These are phyloP conservation scores for Xestia c-nigrum DNA, from an alignment of 2,888 invertebrate species.

Conservation along the genomic window DNA sequence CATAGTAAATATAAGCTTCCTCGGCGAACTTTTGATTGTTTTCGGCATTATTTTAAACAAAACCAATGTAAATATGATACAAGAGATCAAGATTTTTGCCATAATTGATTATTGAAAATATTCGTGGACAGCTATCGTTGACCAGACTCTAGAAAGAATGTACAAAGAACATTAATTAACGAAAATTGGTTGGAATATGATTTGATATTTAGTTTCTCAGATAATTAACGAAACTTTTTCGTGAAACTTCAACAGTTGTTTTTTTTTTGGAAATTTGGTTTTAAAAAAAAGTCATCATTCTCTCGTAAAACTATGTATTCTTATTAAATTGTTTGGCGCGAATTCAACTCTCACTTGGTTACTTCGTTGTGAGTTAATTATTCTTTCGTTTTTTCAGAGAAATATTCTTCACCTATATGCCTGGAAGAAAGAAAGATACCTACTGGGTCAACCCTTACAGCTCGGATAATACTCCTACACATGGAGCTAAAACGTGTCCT, in stretches of 20 bases:
- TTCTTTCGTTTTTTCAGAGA: constrained; percentile 77
- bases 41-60: too few species aligned
- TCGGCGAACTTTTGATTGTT: too few species aligned
- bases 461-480: constrained; percentile 76
- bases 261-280: too few species aligned
- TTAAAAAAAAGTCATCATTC: background rate
- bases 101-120: too few species aligned
- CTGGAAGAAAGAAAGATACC: constrained; percentile 83
- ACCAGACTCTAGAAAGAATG: too few species aligned
- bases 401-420: constrained; percentile 85
- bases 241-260: background rate
- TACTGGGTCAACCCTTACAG: constrained; percentile 83
- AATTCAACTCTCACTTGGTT: background rate
- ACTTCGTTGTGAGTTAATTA: background rate
- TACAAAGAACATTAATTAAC: too few species aligned
- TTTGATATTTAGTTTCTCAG: background rate
- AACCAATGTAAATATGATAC: too few species aligned
- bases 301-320: background rate
- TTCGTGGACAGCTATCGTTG: too few species aligned
- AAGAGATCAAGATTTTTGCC: too few species aligned
- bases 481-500: constrained; percentile 83
- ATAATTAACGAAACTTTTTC: background rate
- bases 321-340: background rate
- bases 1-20: too few species aligned
- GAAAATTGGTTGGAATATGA: background rate